phyloP scores from a whole-genome alignment of 2,113 vertebrate genomes.

The Gambusia affinis region DNA sequence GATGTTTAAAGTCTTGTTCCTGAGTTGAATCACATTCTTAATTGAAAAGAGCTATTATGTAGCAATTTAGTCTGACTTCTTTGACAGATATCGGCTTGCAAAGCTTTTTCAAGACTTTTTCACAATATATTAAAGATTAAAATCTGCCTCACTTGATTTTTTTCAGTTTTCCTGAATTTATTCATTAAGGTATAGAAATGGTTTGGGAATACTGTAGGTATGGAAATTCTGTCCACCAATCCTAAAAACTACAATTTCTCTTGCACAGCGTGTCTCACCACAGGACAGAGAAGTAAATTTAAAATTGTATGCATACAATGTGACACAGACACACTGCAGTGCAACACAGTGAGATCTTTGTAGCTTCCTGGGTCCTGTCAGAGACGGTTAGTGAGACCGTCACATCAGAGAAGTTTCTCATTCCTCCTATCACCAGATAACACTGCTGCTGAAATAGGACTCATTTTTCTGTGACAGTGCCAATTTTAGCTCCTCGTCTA shows the following conservation, averaged over 20 bases:
- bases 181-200: not conserved
- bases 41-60: not conserved
- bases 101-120: not conserved
- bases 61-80: conserved; percentile 3
- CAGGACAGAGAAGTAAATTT: conserved; percentile 5
- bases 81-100: not conserved
- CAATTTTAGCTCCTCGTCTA: conserved; percentile 76
- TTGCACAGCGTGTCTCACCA: conserved; percentile 17
- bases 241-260: not conserved
- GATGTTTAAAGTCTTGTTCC: conserved; percentile 11
- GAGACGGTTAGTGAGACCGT: conserved; percentile 79
- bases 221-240: not conserved
- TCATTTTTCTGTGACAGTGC: conserved; percentile 63
- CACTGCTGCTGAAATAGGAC: conserved; percentile 51
- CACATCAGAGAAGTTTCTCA: conserved; percentile 61
- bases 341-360: conserved; percentile 67
- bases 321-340: conserved; percentile 22
- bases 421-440: conserved; percentile 59
- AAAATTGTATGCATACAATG: conserved; percentile 1
- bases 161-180: conserved; percentile 20
- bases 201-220: not conserved
- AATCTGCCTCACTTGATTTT: conserved; percentile 2
- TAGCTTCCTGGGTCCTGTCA: conserved; percentile 75
- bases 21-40: not conserved
- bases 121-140: conserved; percentile 7